phyloP scores from a whole-genome alignment of 2,888 invertebrate species.

The Cerceris ruficornis region DNA sequence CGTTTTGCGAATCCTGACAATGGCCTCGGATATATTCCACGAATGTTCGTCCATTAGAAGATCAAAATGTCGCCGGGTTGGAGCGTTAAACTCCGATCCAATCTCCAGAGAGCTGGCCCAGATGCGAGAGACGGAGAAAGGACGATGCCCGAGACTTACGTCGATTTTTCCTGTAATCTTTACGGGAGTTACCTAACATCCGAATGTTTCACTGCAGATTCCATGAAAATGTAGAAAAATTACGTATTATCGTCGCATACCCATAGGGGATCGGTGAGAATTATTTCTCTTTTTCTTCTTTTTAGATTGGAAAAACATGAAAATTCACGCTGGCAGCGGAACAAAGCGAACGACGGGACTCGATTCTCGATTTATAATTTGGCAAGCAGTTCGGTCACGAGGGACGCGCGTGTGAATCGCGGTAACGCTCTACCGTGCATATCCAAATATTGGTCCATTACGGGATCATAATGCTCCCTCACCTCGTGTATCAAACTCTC shows the following conservation, averaged over 20 bases:
- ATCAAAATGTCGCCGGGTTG: slow-evolving; percentile 38
- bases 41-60: slow-evolving; percentile 34
- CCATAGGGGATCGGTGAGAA: not conserved
- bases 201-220: not conserved
- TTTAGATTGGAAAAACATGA: no score
- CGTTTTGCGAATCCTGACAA: slow-evolving; percentile 17
- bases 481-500: slow-evolving; percentile 57
- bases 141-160: not conserved
- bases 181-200: not conserved
- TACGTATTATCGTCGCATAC: not conserved
- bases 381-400: slow-evolving; percentile 31
- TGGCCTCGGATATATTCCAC: slow-evolving; percentile 8
- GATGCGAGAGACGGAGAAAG: slow-evolving; percentile 6
- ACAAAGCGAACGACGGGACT: not conserved
- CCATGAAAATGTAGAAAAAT: not conserved
- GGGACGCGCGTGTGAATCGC: slow-evolving; percentile 59
- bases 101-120: slow-evolving; percentile 30
- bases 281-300: no score
- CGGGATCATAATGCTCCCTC: slow-evolving; percentile 74
- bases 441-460: slow-evolving; percentile 79
- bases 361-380: slow-evolving; percentile 50
- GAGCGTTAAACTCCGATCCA: slow-evolving; percentile 27
- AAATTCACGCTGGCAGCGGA: not conserved
- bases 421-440: slow-evolving; percentile 62
- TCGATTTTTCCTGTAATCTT: not conserved